These are phyloP conservation scores for Saturnia pavonia DNA, from an alignment of 2,888 invertebrate species.

Conservation along the genomic window DNA sequence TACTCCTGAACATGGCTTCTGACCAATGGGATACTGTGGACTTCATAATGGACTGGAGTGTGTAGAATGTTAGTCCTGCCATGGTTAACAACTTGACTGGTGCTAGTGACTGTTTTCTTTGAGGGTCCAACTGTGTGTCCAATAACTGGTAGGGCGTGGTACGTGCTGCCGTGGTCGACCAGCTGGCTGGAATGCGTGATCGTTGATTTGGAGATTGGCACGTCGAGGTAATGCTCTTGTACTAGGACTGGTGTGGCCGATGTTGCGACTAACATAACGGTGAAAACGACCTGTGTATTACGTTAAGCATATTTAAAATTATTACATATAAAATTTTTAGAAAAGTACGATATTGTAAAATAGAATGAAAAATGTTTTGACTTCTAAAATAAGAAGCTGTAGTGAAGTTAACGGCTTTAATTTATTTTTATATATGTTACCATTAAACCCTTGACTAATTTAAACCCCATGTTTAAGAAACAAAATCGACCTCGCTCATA, in stretches of 20 bases:
- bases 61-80: conserved; percentile 50
- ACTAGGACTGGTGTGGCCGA: conserved; percentile 52
- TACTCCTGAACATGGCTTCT: conserved; percentile 45
- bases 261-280: conserved; percentile 49
- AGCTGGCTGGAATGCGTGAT: conserved; percentile 52
- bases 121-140: conserved; percentile 33
- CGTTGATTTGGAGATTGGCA: conserved; percentile 52
- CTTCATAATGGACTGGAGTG: conserved; percentile 34
- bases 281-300: conserved; percentile 35
- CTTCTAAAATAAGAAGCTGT: too few relatives aligned
- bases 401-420: too few relatives aligned
- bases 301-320: neutral
- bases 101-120: conserved; percentile 56
- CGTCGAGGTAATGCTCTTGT: conserved; percentile 43
- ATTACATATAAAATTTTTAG: too few relatives aligned
- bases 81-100: conserved; percentile 64
- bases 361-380: too few relatives aligned
- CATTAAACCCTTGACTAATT: too few relatives aligned
- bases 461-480: too few relatives aligned
- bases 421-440: too few relatives aligned
- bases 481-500: too few relatives aligned
- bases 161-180: conserved; percentile 56
- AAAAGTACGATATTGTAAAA: too few relatives aligned
- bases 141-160: conserved; percentile 39
- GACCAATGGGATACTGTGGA: conserved; percentile 30